Base-by-base conservation (phyloP, 1,140 invertebrate species). In the Rhizoglyphus robini region DNA sequence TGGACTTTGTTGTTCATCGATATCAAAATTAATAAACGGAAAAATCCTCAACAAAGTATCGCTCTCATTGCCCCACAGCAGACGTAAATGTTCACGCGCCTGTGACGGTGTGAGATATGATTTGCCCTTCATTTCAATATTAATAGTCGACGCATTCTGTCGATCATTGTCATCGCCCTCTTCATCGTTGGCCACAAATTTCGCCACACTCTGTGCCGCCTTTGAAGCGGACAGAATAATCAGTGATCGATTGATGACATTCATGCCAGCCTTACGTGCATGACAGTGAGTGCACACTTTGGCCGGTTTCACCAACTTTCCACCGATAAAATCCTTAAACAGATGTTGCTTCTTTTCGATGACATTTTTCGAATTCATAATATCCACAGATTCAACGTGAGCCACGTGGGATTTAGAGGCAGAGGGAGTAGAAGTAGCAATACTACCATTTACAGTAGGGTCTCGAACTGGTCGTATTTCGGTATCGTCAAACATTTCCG, bases 31-130 rank as follows among this genome's bases (percentile, higher is more conserved):
- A 1, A 66, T n/a, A 63, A 67, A 66, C 23, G 32, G 57, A 38
- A 69, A 65, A 20, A 69, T 49, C 13, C 30, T 5, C 23, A 41
- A 34, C 18, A 69, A 23, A 0, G 47, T 31, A 15, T 68, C 77
- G 23, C 79, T 79, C 72, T 97, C 88, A 67, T 86, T 84, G 41
- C 79, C 69, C 82, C 88, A 96, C 27, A 96, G 77, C 41, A 82
- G 73, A 51, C 83, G 79, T 57, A 97, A 78, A 74, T 87, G 84
- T 36, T 84, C 79, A 70, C 83, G 83, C 8, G 77, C 73, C 31
- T 76, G 70, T 23, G 70, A 63, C 27, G 74, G 71, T 20, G 74
- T 77, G 18, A 77, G 65, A 67, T 71, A 71, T 0, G 67, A 68
- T 63, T 76, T 75, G 66, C 65, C 64, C 46, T 67, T 66, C 46